A percentile compares a stretch with the other conserved stretches of the same genome.
Conservation (phyloP, 2,113 vertebrate genomes). For the Tonatia bakeri region DNA sequence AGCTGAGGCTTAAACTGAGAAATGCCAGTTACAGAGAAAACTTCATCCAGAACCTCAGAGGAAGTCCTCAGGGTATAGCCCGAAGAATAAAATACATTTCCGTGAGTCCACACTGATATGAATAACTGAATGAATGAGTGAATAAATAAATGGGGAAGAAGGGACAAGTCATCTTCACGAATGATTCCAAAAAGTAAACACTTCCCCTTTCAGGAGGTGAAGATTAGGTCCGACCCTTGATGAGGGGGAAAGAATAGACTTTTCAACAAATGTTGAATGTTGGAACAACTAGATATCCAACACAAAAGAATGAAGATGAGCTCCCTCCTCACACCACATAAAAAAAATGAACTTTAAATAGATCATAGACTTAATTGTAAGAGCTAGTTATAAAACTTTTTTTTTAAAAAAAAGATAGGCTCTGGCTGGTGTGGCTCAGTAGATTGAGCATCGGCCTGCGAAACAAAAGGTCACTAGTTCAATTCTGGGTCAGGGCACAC, state of each 20-base stretch:
- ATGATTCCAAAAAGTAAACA: not conserved
- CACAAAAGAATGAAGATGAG: not conserved
- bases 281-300: not conserved
- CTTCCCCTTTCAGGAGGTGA: not conserved
- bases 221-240: not conserved
- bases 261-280: not conserved
- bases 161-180: not conserved
- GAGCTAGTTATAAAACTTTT: not conserved
- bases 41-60: not conserved
- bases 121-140: not conserved
- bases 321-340: not conserved
- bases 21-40: not conserved
- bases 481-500: no score
- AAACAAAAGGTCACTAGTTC: no score
- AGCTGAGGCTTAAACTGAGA: not conserved
- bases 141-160: not conserved
- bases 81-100: not conserved
- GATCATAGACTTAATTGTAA: not conserved
- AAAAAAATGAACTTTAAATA: not conserved
- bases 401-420: not conserved
- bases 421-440: no score
- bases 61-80: not conserved
- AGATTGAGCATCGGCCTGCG: no score
- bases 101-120: not conserved
- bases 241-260: not conserved